Evolutionary conservation across 2,888 invertebrate species (phyloP).

Genomic region (Hydraecia micacea): DNA sequence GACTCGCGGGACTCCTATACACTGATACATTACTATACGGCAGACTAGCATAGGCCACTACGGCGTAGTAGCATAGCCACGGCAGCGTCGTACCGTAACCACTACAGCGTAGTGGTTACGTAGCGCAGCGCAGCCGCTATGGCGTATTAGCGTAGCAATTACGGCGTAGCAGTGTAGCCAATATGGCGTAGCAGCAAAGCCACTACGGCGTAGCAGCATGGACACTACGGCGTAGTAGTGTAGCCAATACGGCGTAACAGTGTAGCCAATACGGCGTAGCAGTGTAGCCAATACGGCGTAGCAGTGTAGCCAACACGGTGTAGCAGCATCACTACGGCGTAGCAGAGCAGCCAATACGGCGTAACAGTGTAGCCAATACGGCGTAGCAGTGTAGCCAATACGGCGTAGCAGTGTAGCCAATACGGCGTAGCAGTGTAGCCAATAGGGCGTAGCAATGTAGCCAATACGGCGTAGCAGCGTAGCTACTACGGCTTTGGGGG

Average conservation of each 20-base stretch:
- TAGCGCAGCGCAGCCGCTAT: too few relatives aligned
- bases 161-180: background rate
- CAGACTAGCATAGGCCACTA: background rate
- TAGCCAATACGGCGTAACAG: too few relatives aligned
- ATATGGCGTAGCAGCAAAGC: too few relatives aligned
- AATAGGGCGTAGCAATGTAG: too few relatives aligned
- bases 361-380: background rate
- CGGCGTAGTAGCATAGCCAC: background rate
- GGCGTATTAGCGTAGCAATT: background rate
- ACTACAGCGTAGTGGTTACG: background rate
- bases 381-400: too few relatives aligned
- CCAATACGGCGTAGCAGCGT: background rate
- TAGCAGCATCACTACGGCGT: background rate
- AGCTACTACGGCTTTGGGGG: background rate
- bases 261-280: background rate
- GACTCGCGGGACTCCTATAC: constrained; percentile 94
- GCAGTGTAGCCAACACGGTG: too few relatives aligned
- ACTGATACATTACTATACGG: background rate
- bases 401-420: too few relatives aligned
- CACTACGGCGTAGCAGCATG: too few relatives aligned
- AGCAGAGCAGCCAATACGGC: background rate
- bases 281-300: background rate
- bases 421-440: too few relatives aligned
- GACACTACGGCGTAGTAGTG: too few relatives aligned
- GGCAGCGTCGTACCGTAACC: background rate